Evolutionary conservation across 1,140 invertebrate species (phyloP).

Genomic region (Lepidurus couesii): DNA sequence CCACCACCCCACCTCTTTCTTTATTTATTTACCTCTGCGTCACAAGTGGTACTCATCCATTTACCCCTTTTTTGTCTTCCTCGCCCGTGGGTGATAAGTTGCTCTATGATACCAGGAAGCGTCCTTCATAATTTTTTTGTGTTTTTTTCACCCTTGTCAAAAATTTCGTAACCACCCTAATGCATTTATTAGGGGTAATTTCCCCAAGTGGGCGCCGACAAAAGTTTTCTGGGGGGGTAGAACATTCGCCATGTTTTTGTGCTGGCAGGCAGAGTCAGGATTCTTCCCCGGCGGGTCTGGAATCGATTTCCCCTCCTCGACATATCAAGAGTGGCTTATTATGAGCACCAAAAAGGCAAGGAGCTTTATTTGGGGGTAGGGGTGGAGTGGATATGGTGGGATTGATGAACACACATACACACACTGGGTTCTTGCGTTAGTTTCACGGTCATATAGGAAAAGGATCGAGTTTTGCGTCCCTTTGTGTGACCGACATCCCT

Average conservation of each 20-base stretch:
- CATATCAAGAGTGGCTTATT: constrained; percentile 6
- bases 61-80: not conserved
- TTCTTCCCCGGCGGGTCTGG: not conserved
- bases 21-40: not conserved
- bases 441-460: no score
- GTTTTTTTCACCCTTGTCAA: not conserved
- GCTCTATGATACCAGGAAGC: not conserved
- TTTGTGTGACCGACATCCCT: no score
- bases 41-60: not conserved
- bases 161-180: constrained; percentile 5
- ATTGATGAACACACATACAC: no score
- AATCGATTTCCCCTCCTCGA: not conserved
- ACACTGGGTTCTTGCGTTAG: no score
- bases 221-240: not conserved
- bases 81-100: not conserved
- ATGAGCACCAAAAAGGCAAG: not conserved
- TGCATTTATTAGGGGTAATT: constrained; percentile 15
- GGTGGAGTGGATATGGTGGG: not conserved
- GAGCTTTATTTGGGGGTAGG: not conserved
- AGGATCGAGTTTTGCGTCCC: no score
- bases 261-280: not conserved
- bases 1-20: not conserved
- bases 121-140: not conserved
- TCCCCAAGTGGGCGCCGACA: not conserved
- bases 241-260: constrained; percentile 6